Evolutionary conservation across 1,140 invertebrate species (phyloP), one percentile per base, ranked within the genome.

Genomic region (Theocolax elegans): DNA sequence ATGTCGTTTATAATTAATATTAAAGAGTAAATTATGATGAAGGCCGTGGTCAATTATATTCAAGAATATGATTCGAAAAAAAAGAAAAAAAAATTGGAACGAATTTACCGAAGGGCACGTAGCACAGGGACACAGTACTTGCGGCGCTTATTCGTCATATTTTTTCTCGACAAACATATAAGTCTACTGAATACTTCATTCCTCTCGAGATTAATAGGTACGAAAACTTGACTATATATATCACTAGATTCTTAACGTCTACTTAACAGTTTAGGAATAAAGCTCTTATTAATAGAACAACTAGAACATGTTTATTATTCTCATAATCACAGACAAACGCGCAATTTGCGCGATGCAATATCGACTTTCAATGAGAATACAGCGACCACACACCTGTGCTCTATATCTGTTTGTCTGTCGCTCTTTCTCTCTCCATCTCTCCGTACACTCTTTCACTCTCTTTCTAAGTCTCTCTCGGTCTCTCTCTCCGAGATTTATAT

Each of bases 1-100:
- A 69, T 63, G 72, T 72, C 74, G 72, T 73, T 69, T 73, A 81
- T 81, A 73, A 80, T 80, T 81, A 81, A 81, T 78, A 72, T 75
- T 71, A 74, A 79, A 74, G 72, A 71, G 73, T 74, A 76, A 75
- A 82, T 71, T 60, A 70, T 80, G 77, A 76, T 79, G 76, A 81
- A 82, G 71, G 75, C 77, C 79, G 74, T 78, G 72, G 75, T 70
- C 68, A 70, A 70, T 56, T 44, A n/a, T 53, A 60, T 66, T 71
- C 42, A 21, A 69, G 60, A 73, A 71, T 29, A 64, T 62, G 54
- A 29, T 73, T 19, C 48, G 17, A 31, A 62, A 54, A 63, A 64
- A 64, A 31, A 64, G 64, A 49, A 70, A 48, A 70, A 56, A 56
- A 64, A 44, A 54, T 19, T 54, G 15, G 40, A 68, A 53, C 58